Base-by-base conservation (phyloP, 2,797 vertebrate genomes). In the Zalophus californianus region DNA sequence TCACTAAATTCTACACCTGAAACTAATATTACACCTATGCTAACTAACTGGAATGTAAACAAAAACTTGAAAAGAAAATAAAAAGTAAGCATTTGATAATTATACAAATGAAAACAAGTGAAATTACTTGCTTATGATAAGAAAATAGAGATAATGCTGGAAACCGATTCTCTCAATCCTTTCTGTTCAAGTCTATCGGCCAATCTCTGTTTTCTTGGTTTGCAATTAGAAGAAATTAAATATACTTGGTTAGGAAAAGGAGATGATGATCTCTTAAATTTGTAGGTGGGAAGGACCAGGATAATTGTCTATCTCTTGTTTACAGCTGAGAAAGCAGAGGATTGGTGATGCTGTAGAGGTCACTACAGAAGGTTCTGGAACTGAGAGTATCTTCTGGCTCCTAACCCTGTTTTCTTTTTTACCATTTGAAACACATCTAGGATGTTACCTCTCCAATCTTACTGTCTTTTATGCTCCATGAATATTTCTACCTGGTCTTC, bases 211-310 rank as follows among this genome's bases (percentile, higher is more conserved):
- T 62, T 90, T 54, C 73, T 85, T 73, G 44, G 35, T 66, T 93
- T 90, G 48, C 64, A 48, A 66, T 68, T 52, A 68, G 79, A 94
- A 91, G 50, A 58, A 86, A 50, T 82, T 50, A 91, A 52, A 87
- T 66, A 70, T n/a, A 35, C n/a, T 94, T 44, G 41, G 35, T 52
- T 87, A 66, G 41, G 44, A 52, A 92, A 90, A 90, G 21, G 15
- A 66, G 10, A 44, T 82, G 54, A 86, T 5, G 18, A 38, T 48
- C 21, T 58, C 35, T 64, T 88, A 88, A 50, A 60, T 90, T 80
- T 86, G 56, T 60, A 48, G 14, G 38, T 68, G 41, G 41, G 14
- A n/a, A 75, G 27, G 27, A 62, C 21, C 27, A 60, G 25, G 21
- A 58, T 83, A 85, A 58, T n/a, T 60, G 16, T 77, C 60, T 72